Evolutionary conservation across 2,888 invertebrate species (phyloP), one percentile per base, ranked within the genome.

Genomic region (Latheticus oryzae): DNA sequence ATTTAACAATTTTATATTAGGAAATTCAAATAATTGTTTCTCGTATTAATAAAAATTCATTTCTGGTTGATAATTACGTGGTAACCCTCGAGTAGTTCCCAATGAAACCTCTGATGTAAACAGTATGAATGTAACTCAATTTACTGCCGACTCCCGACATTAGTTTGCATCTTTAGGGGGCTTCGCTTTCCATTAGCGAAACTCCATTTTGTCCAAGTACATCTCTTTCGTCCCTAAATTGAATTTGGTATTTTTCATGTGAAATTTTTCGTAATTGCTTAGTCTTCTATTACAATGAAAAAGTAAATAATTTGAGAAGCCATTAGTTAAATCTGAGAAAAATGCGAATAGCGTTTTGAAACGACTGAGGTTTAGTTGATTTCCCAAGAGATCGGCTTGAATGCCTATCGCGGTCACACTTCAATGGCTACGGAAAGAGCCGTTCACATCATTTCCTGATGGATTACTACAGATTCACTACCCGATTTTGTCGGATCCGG

Each of bases 371-470:
- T 70, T 73, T 74, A 73, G 69, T 70, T 78, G 78, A 79, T 79
- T 79, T 79, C 78, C 78, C 78, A 63, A 58, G 76, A 74, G 78
- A 63, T 58, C 61, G 58, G 66, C 70, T 66, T 75, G 72, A 76
- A 75, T 75, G 74, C 74, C 72, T 77, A 77, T 78, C 77, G 74
- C 76, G 77, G 78, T 75, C 77, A 78, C 77, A 76, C 78, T 78
- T 77, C 73, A 78, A 77, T 78, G 76, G 76, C 69, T 73, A 73
- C 75, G 73, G 75, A 76, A 77, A 76, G 75, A 68, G 65, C 67
- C 72, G 68, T 72, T 75, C 74, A 72, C 74, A 71, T 73, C 75
- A 73, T 73, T 74, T 74, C 74, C 74, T 75, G 77, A 77, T 59
- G 59, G 59, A 59, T 59, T 59, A 59, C 59, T 48, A 47, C 47